Evolutionary conservation across 2,888 invertebrate species (phyloP), one percentile per base, ranked within the genome.

Genomic region (Auanema sp.): DNA sequence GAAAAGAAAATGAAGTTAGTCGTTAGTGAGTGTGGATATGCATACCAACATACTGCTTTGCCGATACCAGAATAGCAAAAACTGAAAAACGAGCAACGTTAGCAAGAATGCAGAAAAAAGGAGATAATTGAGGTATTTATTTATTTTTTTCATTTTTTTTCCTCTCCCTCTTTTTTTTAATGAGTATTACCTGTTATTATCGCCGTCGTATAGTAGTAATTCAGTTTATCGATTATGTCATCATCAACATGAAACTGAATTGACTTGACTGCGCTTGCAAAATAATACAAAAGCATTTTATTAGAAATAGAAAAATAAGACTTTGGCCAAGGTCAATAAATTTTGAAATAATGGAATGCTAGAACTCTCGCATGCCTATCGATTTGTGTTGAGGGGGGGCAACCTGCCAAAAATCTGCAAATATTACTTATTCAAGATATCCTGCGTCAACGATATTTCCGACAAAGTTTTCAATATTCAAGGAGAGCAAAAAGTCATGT

Each of bases 181-280:
- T 50, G 33, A 10, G 21, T 18, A 56, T 62, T 56, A 82, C 82
- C 82, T 58, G 81, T 83, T 61, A 83, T 84, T 50, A 84, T 84
- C 54, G 79, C 71, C 18, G 81, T 80, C 18, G 83, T 83, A 72
- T 83, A 83, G 73, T 83, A 84, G 65, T 83, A 83, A 68, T 83
- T 83, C 69, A 83, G 81, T 69, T 84, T 84, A 76, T 84, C 83
- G 72, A 83, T 83, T 67, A 83, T 83, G 69, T 83, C 83, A 77
- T 83, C 83, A 71, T 83, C 83, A 42, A 83, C 83, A 66, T 84
- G 83, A 62, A 83, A 79, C 67, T 77, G 81, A 60, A 83, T 76
- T 52, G 75, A 76, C 72, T 83, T 83, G 68, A 84, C 81, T 64
- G 83, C 83, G 63, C 72, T 75, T 61, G 83, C 80, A 65, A 83